Percentiles rank a stretch among this genome's conserved stretches.
Conservation (phyloP, 2,113 vertebrate species). For the Amphiprion percula region DNA sequence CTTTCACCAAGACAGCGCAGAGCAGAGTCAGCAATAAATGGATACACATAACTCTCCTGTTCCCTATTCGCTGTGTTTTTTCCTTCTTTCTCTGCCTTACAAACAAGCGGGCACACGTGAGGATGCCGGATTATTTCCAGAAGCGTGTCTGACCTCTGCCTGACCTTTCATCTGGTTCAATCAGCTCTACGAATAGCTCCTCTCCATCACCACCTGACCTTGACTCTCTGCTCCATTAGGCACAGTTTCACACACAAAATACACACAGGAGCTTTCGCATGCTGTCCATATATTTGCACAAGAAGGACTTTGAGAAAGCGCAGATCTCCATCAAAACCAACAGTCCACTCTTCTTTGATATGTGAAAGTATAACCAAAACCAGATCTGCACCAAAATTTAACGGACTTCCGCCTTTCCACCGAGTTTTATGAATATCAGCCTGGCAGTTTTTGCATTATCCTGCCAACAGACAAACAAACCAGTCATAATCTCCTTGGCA, state of each 20-base stretch:
- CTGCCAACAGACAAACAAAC: too few relatives aligned
- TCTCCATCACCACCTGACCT: constrained; percentile 64
- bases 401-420: too few relatives aligned
- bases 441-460: too few relatives aligned
- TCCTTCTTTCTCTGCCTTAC: constrained; percentile 8
- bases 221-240: constrained; percentile 56
- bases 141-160: constrained; percentile 40
- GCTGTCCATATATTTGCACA: neutral
- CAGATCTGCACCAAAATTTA: too few relatives aligned
- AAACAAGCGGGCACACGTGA: neutral
- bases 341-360: too few relatives aligned
- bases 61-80: constrained; percentile 38
- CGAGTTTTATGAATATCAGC: too few relatives aligned
- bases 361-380: too few relatives aligned
- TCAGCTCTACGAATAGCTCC: constrained; percentile 39
- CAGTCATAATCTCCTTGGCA: too few relatives aligned
- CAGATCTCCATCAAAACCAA: too few relatives aligned
- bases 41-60: constrained; percentile 57
- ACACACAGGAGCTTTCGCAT: neutral
- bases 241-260: constrained; percentile 4
- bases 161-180: constrained; percentile 62
- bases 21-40: constrained; percentile 70
- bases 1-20: constrained; percentile 66
- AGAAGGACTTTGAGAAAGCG: too few relatives aligned
- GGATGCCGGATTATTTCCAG: constrained; percentile 46